Conservation (phyloP, 2,113 vertebrate genomes). For the Pangasianodon gigas region DNA sequence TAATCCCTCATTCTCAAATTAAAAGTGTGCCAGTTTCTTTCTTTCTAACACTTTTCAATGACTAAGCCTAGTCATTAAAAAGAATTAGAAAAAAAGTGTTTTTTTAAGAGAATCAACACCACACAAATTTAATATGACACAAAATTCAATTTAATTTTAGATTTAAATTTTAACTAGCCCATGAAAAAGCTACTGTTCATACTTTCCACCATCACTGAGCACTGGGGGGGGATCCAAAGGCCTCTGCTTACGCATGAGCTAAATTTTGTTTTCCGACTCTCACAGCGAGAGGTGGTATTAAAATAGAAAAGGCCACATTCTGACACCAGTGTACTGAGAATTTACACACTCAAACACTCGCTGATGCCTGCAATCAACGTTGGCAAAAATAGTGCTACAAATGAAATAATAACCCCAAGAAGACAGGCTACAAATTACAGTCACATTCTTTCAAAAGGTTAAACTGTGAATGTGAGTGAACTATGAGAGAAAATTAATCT, state of each 20-base stretch:
- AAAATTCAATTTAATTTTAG: neutral
- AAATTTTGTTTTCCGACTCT: constrained; percentile 43
- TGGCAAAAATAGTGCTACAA: constrained; percentile 50
- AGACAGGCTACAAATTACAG: constrained; percentile 23
- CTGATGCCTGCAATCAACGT: constrained; percentile 35
- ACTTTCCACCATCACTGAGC: neutral
- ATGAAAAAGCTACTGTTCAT: neutral
- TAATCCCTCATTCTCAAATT: neutral
- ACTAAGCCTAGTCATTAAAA: neutral
- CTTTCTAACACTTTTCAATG: too few species aligned
- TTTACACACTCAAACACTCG: constrained; percentile 37
- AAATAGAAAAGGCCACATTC: constrained; percentile 52
- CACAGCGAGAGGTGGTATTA: constrained; percentile 38
- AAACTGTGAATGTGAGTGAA: constrained; percentile 21
- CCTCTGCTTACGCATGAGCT: constrained; percentile 29
- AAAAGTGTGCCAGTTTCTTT: neutral
- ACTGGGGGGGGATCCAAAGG: constrained; percentile 7
- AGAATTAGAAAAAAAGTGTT: neutral
- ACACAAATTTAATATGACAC: neutral
- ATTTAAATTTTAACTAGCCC: neutral
- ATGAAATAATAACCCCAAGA: constrained; percentile 48
- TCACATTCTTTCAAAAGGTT: constrained; percentile 7
- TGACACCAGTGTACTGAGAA: constrained; percentile 36
- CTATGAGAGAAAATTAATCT: neutral
- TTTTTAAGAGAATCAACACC: neutral